Base-by-base conservation (phyloP, 2,113 vertebrate genomes). In the Rostratula benghalensis region DNA sequence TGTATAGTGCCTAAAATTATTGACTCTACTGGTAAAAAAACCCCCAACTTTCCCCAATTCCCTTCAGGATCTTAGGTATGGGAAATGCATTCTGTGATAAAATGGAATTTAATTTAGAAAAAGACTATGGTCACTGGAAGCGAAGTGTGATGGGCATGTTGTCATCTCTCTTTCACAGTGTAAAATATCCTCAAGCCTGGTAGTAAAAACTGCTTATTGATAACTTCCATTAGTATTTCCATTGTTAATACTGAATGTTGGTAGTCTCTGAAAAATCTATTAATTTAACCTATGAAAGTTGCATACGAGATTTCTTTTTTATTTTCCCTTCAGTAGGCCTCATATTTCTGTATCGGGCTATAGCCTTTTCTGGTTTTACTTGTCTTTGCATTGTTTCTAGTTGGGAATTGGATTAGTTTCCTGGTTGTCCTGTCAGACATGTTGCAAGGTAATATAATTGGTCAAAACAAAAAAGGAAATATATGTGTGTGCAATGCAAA, bases 11-110 rank as follows among this genome's bases (percentile, higher is more conserved):
- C 51, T 71, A 33, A 91, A 87, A 68, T 68, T 45, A 59, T 31
- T 41, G 16, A 3, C 16, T 87, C 63, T 37, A 13, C 33, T 67
- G 81, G 23, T n/a, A 28, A 75, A 86, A 65, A 4, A 83, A 75
- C 21, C 18, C n/a, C 41, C 8, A 63, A 11, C 1, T 3, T 7
- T 25, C 9, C 2, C 3, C 2, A 5, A 7, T 3, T 14, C 4
- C 25, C 19, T 2, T 2, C 27, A 43, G 7, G 35, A 30, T 64
- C 16, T 50, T 50, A 50, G 7, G 5, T 39, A 22, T 13, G 5
- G 15, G 13, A 59, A 83, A 50, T 41, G 4, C 3, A 45, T 67
- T 67, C 14, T 2, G 7, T 63, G 35, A 54, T 37, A 41, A 88
- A 85, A 77, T 31, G 5, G 10, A 43, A 23, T 89, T 74, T 24